phyloP scores from a whole-genome alignment of 2,888 invertebrate genomes.

The Dione juno region DNA sequence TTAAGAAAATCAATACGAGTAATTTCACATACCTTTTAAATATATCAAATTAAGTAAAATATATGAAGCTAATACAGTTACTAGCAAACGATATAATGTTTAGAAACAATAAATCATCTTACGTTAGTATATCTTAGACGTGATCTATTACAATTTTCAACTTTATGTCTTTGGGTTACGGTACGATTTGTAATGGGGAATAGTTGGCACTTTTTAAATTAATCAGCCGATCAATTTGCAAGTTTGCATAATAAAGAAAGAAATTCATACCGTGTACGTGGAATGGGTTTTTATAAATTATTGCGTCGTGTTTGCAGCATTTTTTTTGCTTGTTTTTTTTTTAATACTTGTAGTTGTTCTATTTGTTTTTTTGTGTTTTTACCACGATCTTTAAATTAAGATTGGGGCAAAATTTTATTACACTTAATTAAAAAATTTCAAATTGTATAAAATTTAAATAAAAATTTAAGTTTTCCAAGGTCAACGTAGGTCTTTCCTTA shows the following conservation, averaged over 20 bases:
- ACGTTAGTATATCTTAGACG: conserved; percentile 4
- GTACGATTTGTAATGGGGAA: conserved; percentile 43
- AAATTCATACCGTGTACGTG: conserved; percentile 32
- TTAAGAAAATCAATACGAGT: background rate
- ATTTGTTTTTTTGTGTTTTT: background rate
- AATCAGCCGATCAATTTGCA: conserved; percentile 33
- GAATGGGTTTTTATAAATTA: conserved; percentile 32
- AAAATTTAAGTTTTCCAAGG: too few species aligned
- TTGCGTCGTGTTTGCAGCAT: conserved; percentile 23
- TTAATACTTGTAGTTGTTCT: background rate
- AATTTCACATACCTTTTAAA: background rate
- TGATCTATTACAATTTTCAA: background rate
- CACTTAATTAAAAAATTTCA: too few species aligned
- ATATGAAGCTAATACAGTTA: conserved; percentile 31
- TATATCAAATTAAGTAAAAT: conserved; percentile 7
- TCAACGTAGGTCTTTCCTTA: too few species aligned
- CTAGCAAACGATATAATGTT: conserved; percentile 30
- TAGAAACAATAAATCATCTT: conserved; percentile 37
- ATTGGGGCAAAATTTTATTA: too few species aligned
- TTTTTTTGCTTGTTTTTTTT: background rate
- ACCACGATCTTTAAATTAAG: too few species aligned
- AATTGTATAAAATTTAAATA: too few species aligned
- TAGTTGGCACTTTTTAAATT: conserved; percentile 25
- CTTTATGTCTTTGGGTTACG: conserved; percentile 7
- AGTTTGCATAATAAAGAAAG: conserved; percentile 30